phyloP scores from a whole-genome alignment of 2,797 vertebrate genomes.

The Muscicapa comitata region DNA sequence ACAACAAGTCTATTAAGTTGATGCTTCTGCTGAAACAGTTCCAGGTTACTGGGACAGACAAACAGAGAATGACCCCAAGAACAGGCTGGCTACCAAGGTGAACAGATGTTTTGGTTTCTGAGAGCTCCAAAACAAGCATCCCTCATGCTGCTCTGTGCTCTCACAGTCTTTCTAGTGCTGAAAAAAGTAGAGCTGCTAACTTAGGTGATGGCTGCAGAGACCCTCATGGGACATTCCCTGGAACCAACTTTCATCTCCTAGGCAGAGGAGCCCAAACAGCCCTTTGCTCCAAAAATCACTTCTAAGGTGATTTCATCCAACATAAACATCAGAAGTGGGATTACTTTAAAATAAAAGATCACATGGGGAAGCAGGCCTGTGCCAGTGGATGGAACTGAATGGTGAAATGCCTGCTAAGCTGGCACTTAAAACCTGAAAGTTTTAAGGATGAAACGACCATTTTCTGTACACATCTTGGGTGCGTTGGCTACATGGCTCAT shows the following conservation, averaged over 20 bases:
- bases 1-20: fast-evolving
- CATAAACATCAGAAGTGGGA: not conserved
- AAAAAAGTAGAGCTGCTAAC: not conserved
- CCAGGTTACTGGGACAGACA: not conserved
- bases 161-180: not conserved
- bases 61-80: not conserved
- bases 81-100: not conserved
- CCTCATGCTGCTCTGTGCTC: not conserved
- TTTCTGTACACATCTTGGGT: fast-evolving
- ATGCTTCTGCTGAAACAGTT: not conserved
- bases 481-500: not conserved
- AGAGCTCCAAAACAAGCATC: not conserved
- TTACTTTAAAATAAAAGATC: not conserved
- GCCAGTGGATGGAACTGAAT: not conserved
- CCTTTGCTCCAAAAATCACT: not conserved
- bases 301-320: not conserved
- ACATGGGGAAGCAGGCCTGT: fast-evolving
- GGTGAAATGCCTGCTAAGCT: not conserved
- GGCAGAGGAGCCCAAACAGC: not conserved
- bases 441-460: not conserved
- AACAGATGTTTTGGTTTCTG: not conserved
- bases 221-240: not conserved
- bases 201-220: not conserved
- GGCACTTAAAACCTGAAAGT: not conserved
- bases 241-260: not conserved